Conservation (phyloP, 2,113 vertebrate species). For the Rhabdornis inornatus region DNA sequence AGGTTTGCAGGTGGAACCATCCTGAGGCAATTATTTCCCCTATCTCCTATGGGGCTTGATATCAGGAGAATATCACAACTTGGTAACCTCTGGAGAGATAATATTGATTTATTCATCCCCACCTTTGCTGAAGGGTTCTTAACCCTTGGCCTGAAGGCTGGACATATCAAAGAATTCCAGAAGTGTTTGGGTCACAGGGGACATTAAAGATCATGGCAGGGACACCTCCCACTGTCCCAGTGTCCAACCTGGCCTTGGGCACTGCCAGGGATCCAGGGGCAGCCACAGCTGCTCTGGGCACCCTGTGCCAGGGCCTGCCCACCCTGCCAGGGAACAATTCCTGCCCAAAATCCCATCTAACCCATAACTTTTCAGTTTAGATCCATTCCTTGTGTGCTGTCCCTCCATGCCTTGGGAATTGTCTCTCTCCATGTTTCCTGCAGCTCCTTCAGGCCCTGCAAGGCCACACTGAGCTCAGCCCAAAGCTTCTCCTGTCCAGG, state of each 20-base stretch:
- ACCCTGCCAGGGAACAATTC: no score
- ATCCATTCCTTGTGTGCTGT: no score
- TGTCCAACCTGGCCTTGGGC: not conserved
- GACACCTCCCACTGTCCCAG: not conserved
- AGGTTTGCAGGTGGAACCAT: not conserved
- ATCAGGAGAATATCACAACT: not conserved
- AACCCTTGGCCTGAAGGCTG: not conserved
- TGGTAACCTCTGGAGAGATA: not conserved
- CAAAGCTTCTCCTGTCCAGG: no score
- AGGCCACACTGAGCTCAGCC: no score
- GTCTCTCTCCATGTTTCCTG: no score
- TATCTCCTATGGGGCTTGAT: rapidly evolving
- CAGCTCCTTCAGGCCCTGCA: no score
- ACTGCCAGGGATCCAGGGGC: no score
- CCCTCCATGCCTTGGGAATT: no score
- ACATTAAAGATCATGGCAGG: not conserved
- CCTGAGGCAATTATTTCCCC: not conserved
- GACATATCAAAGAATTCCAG: not conserved
- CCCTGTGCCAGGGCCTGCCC: no score
- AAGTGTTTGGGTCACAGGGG: not conserved
- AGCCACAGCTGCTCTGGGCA: no score
- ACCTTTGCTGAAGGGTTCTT: not conserved
- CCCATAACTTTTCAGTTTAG: no score
- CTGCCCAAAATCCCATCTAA: no score
- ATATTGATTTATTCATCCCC: not conserved